These are phyloP conservation scores for Bursaphelenchus mucronatus DNA, from an alignment of 1,140 invertebrate genomes.

Conservation along the genomic window DNA sequence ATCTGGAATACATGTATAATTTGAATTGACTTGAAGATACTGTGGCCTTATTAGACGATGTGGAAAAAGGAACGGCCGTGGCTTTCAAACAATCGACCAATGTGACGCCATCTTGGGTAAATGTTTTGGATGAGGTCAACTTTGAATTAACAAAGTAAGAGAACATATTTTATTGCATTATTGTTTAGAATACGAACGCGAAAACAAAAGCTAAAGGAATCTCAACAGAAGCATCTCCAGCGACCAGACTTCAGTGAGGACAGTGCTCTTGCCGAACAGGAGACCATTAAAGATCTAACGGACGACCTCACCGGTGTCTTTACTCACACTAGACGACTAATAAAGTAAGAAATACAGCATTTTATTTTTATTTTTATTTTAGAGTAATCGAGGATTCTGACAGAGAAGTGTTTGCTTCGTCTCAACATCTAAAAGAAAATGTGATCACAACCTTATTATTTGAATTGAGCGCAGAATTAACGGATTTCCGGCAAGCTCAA, in stretches of 20 bases:
- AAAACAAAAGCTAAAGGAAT: conserved; percentile 24
- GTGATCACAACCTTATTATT: conserved; percentile 62
- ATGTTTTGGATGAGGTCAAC: conserved; percentile 45
- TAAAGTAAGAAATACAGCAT: conserved; percentile 21
- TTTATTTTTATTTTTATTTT: conserved; percentile 12
- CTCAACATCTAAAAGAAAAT: conserved; percentile 58
- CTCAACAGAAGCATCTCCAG: conserved; percentile 45
- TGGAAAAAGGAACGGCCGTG: conserved; percentile 31
- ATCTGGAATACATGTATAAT: not conserved
- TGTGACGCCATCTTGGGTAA: conserved; percentile 42
- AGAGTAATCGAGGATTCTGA: conserved; percentile 39
- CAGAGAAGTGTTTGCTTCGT: conserved; percentile 11
- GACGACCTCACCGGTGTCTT: conserved; percentile 46
- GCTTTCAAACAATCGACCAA: conserved; percentile 16
- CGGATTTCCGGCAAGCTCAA: conserved; percentile 62
- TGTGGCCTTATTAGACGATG: conserved; percentile 30
- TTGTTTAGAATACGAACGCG: conserved; percentile 39
- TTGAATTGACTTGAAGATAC: conserved; percentile 30
- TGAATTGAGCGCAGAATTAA: conserved; percentile 63
- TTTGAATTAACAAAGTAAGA: conserved; percentile 47
- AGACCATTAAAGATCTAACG: conserved; percentile 43
- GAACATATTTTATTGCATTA: not conserved
- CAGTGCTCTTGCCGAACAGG: conserved; percentile 23
- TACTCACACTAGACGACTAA: conserved; percentile 35
- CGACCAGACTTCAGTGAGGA: conserved; percentile 43